phyloP scores from a whole-genome alignment of 64 coral and sea anemone species.

The Actinia tenebrosa region DNA sequence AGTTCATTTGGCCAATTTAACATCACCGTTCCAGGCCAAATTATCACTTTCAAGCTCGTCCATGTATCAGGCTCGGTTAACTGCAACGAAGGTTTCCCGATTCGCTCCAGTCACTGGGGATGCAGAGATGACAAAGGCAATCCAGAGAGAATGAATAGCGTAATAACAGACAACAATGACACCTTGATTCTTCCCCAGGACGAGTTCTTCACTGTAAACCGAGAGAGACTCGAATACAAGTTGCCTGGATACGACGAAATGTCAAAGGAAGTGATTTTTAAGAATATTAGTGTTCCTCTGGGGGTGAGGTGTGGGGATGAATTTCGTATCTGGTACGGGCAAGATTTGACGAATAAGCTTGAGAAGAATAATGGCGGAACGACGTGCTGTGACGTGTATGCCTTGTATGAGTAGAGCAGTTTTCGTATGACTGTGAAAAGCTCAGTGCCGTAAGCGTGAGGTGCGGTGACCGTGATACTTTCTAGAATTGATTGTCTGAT shows the following conservation, averaged over 20 bases:
- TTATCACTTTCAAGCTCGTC: conserved; percentile 26
- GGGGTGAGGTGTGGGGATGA: background rate
- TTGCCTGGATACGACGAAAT: conserved; percentile 10
- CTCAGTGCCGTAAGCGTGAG: too few relatives aligned
- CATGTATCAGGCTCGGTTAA: conserved; percentile 23
- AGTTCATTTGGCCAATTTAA: background rate
- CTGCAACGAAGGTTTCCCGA: background rate
- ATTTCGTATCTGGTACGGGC: conserved; percentile 25
- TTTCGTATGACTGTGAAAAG: too few relatives aligned
- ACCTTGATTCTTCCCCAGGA: background rate
- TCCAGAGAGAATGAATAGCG: background rate
- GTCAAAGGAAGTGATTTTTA: background rate
- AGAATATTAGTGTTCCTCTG: background rate
- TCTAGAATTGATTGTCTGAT: too few relatives aligned
- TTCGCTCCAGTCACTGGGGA: conserved; percentile 15
- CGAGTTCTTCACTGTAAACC: background rate
- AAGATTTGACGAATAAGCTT: background rate
- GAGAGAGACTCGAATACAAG: background rate
- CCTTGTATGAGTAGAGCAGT: background rate
- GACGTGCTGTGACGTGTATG: conserved; percentile 15
- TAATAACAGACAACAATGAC: background rate
- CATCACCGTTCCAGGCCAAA: conserved; percentile 5
- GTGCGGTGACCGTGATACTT: too few relatives aligned
- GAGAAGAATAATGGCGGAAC: background rate
- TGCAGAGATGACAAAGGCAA: background rate